These are phyloP conservation scores for Silurus lanzhouensis DNA, from an alignment of 2,797 vertebrate species.

Conservation along the genomic window DNA sequence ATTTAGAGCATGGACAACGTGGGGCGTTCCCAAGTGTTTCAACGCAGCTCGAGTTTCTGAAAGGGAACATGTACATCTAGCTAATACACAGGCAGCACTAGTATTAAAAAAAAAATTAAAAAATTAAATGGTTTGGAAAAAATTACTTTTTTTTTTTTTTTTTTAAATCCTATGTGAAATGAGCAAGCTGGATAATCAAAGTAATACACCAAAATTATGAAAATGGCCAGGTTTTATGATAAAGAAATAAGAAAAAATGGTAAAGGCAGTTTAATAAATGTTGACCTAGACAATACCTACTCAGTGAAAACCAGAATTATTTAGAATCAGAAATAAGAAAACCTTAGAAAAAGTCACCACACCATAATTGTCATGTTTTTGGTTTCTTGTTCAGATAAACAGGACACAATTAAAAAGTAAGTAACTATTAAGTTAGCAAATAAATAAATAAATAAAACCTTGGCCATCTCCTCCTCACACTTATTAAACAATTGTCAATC, in stretches of 20 bases:
- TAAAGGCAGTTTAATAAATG: not conserved
- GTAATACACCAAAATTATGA: conserved; percentile 23
- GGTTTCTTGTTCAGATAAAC: not conserved
- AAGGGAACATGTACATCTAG: no score
- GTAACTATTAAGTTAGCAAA: no score
- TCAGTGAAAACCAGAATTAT: not conserved
- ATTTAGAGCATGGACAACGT: no score
- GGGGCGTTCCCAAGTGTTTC: no score
- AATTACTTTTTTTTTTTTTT: no score
- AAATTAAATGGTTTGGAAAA: not conserved
- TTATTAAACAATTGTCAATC: not conserved
- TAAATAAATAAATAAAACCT: no score
- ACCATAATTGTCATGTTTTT: not conserved
- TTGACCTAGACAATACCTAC: conserved; percentile 1
- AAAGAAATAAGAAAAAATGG: not conserved
- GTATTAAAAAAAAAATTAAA: not conserved
- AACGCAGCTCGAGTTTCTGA: no score
- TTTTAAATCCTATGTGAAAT: not conserved
- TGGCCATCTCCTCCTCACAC: not conserved
- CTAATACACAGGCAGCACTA: no score
- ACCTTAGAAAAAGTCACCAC: not conserved
- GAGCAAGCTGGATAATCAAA: conserved; percentile 16
- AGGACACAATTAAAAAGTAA: not conserved
- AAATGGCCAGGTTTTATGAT: not conserved
- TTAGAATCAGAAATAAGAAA: not conserved